Conservation (phyloP, 2,797 vertebrate genomes). For the Labroides dimidiatus region DNA sequence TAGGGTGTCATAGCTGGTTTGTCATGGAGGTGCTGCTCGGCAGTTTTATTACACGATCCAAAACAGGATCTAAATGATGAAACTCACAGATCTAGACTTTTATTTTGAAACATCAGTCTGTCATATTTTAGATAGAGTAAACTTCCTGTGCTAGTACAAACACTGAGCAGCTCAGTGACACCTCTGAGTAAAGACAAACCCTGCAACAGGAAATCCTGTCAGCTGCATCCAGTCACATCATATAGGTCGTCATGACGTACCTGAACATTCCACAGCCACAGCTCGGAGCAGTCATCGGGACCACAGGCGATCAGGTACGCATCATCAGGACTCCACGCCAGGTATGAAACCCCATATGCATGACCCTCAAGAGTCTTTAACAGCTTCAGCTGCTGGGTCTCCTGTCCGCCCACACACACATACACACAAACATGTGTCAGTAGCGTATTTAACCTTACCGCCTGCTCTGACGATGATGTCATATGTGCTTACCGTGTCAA, state of each 20-base stretch:
- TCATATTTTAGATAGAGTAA: too few species aligned
- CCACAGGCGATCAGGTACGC: slow-evolving; percentile 95
- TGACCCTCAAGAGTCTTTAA: slow-evolving; percentile 97
- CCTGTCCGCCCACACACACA: slow-evolving; percentile 76
- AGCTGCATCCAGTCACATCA: too few species aligned
- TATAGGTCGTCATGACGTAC: slow-evolving; percentile 65
- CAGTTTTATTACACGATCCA: not conserved
- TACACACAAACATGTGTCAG: slow-evolving; percentile 14
- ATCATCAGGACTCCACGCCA: slow-evolving; percentile 98
- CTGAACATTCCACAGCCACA: slow-evolving; percentile 98
- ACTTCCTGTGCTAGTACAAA: too few species aligned
- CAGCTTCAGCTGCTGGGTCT: slow-evolving; percentile 93
- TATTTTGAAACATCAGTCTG: not conserved
- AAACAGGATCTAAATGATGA: too few species aligned
- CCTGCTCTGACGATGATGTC: not conserved
- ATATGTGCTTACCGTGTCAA: slow-evolving; percentile 88
- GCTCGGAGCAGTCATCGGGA: slow-evolving; percentile 97
- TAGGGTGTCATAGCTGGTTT: slow-evolving; percentile 13
- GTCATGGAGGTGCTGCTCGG: slow-evolving; percentile 4
- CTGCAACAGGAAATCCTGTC: too few species aligned
- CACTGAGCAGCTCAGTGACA: too few species aligned
- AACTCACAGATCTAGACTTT: not conserved
- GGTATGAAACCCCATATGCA: slow-evolving; percentile 95
- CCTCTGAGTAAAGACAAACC: too few species aligned
- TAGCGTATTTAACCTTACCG: too few species aligned